Conservation (phyloP, 1,140 invertebrate genomes). For the Aphidius gifuensis region DNA sequence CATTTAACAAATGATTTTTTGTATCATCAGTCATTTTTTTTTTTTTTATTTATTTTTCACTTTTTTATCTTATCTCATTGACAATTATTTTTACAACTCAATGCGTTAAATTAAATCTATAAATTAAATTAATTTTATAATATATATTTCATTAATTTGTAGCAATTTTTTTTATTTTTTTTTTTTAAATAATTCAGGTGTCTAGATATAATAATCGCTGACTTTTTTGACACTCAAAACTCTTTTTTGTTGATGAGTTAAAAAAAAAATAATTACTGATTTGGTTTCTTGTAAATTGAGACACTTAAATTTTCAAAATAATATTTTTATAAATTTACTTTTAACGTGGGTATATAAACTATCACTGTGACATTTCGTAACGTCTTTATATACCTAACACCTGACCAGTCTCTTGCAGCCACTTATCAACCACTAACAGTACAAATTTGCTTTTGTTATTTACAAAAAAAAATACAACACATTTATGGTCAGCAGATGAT, state of each 20-base stretch:
- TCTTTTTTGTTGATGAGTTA: too few species aligned
- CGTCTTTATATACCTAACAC: constrained; percentile 33
- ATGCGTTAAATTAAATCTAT: too few species aligned
- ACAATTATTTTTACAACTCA: too few species aligned
- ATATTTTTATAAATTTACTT: too few species aligned
- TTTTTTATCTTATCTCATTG: background rate
- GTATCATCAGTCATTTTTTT: constrained; percentile 32
- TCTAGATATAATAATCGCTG: background rate
- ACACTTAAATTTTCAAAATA: too few species aligned
- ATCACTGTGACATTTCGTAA: constrained; percentile 19
- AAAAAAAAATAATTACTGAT: background rate
- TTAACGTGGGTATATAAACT: background rate
- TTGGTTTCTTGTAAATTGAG: too few species aligned
- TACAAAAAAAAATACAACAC: constrained; percentile 30
- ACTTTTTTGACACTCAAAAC: too few species aligned
- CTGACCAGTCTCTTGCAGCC: constrained; percentile 31
- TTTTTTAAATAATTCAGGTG: background rate
- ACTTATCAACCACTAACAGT: constrained; percentile 41
- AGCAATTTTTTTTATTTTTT: constrained; percentile 12
- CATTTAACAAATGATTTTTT: constrained; percentile 21
- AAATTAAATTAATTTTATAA: too few species aligned
- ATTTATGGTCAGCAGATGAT: background rate
- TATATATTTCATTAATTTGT: background rate
- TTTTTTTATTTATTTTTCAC: background rate
- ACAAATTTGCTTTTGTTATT: constrained; percentile 39